Percentiles rank a stretch among this genome's conserved stretches.
Conservation (phyloP, 2,113 vertebrate genomes). For the Paramisgurnus dabryanus region DNA sequence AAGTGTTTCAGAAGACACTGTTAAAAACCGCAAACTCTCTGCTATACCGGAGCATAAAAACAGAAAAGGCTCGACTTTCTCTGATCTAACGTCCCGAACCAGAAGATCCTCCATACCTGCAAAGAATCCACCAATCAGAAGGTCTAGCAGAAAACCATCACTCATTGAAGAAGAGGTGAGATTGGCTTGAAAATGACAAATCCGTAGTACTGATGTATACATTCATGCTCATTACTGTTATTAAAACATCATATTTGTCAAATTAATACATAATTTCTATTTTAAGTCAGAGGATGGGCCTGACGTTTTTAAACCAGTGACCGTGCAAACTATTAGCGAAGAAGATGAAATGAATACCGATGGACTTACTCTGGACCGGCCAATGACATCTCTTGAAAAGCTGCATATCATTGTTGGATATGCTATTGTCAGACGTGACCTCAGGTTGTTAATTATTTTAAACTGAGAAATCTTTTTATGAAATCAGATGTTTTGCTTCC, state of each 20-base stretch:
- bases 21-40: conserved; percentile 56
- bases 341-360: conserved; percentile 75
- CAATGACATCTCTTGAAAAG: conserved; percentile 90
- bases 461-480: not conserved
- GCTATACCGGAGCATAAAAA: conserved; percentile 57
- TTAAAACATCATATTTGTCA: no score
- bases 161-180: conserved; percentile 71
- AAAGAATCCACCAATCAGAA: conserved; percentile 27
- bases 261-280: not conserved
- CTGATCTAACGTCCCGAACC: conserved; percentile 64
- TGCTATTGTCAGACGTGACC: conserved; percentile 82
- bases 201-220: not conserved
- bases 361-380: conserved; percentile 75
- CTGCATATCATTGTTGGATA: conserved; percentile 88
- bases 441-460: conserved; percentile 76
- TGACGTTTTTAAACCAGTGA: conserved; percentile 57
- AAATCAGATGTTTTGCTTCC: not conserved
- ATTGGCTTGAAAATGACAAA: not conserved
- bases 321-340: conserved; percentile 70
- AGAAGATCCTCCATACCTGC: conserved; percentile 60
- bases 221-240: no score
- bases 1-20: conserved; percentile 52
- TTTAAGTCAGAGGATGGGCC: conserved; percentile 36
- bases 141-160: conserved; percentile 62
- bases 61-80: conserved; percentile 68